Percentiles rank a stretch among this genome's conserved stretches.
These are phyloP conservation scores for Argyresthia goedartella DNA, from an alignment of 2,888 invertebrate genomes.

Conservation along the genomic window DNA sequence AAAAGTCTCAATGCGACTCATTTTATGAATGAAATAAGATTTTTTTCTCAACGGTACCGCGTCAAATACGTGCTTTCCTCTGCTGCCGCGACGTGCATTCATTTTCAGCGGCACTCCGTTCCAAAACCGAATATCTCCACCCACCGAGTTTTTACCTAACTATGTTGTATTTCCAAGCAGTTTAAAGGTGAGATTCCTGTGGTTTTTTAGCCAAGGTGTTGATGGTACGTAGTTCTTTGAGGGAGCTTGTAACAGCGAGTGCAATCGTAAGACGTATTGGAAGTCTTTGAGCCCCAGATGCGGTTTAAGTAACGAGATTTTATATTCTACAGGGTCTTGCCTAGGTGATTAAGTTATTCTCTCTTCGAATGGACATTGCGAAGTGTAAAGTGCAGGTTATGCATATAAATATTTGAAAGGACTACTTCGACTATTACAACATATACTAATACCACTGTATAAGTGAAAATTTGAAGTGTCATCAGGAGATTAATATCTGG, in stretches of 20 bases:
- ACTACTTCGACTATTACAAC: no score
- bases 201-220: conserved; percentile 14
- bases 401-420: background rate
- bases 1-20: conserved; percentile 58
- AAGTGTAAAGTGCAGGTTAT: no score
- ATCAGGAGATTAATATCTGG: no score
- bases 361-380: conserved; percentile 7
- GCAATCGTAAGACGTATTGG: conserved; percentile 32
- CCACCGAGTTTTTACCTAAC: background rate
- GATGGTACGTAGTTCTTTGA: conserved; percentile 30
- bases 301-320: conserved; percentile 50
- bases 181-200: background rate
- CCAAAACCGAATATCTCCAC: conserved; percentile 4
- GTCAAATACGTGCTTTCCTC: conserved; percentile 69
- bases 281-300: conserved; percentile 44
- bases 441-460: no score
- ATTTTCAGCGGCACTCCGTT: conserved; percentile 41
- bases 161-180: background rate
- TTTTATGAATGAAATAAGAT: conserved; percentile 70
- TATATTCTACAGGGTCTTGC: conserved; percentile 22
- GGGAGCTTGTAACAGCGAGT: conserved; percentile 24
- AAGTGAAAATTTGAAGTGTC: no score
- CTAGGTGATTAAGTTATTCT: conserved; percentile 20
- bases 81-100: conserved; percentile 58
- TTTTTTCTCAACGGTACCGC: conserved; percentile 52